Base-by-base conservation (phyloP, 2,888 invertebrate genomes). In the Leucophenga maculata region DNA sequence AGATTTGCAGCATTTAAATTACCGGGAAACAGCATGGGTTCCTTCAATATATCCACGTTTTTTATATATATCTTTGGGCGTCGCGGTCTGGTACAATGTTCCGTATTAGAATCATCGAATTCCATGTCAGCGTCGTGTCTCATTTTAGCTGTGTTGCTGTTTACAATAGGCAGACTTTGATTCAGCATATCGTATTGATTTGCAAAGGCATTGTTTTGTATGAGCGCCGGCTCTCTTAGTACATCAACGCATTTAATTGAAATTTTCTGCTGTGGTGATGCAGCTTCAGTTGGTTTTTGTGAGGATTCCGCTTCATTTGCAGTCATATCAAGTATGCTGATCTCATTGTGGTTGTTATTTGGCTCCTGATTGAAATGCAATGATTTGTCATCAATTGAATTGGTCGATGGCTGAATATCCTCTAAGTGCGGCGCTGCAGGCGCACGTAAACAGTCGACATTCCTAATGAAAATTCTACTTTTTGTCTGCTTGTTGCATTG, bases 41-140 rank as follows among this genome's bases (percentile, higher is more conserved):
- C 86, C 69, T 87, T 88, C 0, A 88, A 67, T 3, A 88, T 87
- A 59, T 88, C 88, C 16, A 88, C 88, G 71, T 88, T 89, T 72
- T 88, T 86, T 6, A 89, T 88, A 69, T 88, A 89, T 69, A 89
- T 89, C 75, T 89, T 89, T 1, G 88, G 87, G 20, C 82, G 83
- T 14, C 82, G 78, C 3, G 83, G 80, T 71, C 85, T 86, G 4
- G 82, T 82, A 11, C 65, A 73, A 11, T 70, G 65, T 14, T 72
- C 70, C 31, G 67, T 22, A 67, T 67, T 68, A 71, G 72, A 59
- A 72, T 72, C 39, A 9, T 9, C 8, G 39, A 6, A 39, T 39
- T 39, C 8, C 8, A 39, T 11, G 8, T 9, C 39, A 11, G 9
- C 11, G 39, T 39, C 8, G 11, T 11, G 39, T 3, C 8, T 39